A percentile compares a stretch with the other conserved stretches of the same genome.
Conservation (phyloP, 1,140 invertebrate genomes). For the Microplitis mediator region DNA sequence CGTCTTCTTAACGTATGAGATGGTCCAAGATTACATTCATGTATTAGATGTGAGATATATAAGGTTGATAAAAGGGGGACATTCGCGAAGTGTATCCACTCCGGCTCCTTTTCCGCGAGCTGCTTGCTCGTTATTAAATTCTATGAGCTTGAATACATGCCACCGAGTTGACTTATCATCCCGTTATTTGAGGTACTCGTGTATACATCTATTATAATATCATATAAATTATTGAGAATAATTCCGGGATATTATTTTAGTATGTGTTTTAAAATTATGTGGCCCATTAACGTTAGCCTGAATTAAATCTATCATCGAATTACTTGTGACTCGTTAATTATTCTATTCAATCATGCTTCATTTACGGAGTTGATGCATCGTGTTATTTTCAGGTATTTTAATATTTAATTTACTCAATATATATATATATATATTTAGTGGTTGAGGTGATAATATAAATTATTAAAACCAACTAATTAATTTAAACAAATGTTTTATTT, state of each 20-base stretch:
- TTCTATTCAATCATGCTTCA: too few species aligned
- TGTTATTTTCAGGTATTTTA: too few species aligned
- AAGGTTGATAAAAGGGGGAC: conserved; percentile 9
- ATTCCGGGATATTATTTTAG: background rate
- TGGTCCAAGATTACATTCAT: conserved; percentile 60
- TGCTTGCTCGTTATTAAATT: conserved; percentile 60
- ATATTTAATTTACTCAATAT: too few species aligned
- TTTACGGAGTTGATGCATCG: too few species aligned
- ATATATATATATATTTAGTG: too few species aligned
- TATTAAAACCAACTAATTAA: too few species aligned
- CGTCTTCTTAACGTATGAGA: conserved; percentile 56
- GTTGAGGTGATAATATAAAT: too few species aligned
- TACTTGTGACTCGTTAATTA: too few species aligned
- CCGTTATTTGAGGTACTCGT: background rate
- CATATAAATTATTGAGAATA: background rate
- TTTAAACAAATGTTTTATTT: too few species aligned
- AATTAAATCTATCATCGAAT: too few species aligned
- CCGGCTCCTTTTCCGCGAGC: conserved; percentile 22
- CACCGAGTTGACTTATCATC: conserved; percentile 49
- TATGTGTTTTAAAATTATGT: too few species aligned
- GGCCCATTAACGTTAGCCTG: too few species aligned
- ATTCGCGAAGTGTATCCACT: conserved; percentile 2
- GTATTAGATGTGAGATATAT: conserved; percentile 36
- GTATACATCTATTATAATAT: background rate
- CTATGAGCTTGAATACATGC: conserved; percentile 41